These are phyloP conservation scores for Helostoma temminkii DNA, from an alignment of 2,797 vertebrate genomes.

Conservation along the genomic window DNA sequence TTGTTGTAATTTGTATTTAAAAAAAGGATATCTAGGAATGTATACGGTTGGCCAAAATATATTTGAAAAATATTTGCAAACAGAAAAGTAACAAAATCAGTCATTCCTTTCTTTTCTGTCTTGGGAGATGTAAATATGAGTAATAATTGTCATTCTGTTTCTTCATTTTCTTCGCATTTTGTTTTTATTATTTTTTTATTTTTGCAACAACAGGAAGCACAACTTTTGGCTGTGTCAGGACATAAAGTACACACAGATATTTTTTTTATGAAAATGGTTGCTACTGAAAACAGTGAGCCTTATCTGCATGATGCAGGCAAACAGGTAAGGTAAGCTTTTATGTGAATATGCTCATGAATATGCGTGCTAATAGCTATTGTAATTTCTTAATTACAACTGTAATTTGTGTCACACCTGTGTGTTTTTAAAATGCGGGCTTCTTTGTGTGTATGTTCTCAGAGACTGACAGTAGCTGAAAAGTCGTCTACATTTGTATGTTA, in stretches of 20 bases:
- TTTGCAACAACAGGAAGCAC: not conserved
- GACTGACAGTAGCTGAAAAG: conserved; percentile 40
- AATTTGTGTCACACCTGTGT: conserved; percentile 33
- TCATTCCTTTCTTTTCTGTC: no score
- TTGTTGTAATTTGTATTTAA: no score
- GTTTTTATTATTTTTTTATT: no score
- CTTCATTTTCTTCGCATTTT: no score
- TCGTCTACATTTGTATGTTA: conserved; percentile 48
- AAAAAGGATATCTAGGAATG: no score
- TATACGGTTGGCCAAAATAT: no score
- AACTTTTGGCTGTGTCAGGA: not conserved
- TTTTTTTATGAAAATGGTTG: no score
- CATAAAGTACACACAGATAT: not conserved
- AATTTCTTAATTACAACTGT: conserved; percentile 38
- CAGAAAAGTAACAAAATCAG: no score
- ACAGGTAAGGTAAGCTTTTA: conserved; percentile 25
- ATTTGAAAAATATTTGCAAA: no score
- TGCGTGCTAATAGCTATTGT: conserved; percentile 34
- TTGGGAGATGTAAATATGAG: no score
- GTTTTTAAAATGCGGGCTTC: conserved; percentile 3
- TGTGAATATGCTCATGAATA: conserved; percentile 21
- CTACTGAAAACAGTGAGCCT: conserved; percentile 30
- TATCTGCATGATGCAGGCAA: conserved; percentile 47
- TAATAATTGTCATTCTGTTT: no score
- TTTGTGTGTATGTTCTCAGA: not conserved